Evolutionary conservation across 92 coral and sea anemone species (phyloP), one percentile per base, ranked within the genome.

Genomic region (Plumapathes pennacea): DNA sequence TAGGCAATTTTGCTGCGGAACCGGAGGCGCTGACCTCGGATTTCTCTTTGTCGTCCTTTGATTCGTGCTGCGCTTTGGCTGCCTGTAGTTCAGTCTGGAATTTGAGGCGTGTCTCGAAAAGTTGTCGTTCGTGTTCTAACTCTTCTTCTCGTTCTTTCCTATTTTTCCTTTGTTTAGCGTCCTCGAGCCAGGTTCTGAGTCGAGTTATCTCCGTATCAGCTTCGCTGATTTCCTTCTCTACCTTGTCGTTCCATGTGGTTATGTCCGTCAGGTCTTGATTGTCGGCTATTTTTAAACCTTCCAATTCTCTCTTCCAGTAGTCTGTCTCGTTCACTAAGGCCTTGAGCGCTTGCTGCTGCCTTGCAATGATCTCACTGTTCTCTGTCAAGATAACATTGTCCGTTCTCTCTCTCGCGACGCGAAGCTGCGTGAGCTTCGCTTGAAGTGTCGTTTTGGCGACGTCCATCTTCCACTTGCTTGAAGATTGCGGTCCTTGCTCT

Each of bases 1-100:
- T 69, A 1, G 78, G 85, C 4, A 78, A 23, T 66, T 81, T 74
- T 15, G 61, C 82, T 2, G 46, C n/a, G n/a, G n/a, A n/a, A n/a
- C n/a, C n/a, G n/a, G n/a, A n/a, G n/a, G n/a, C n/a, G n/a, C n/a
- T n/a, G n/a, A n/a, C n/a, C n/a, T n/a, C n/a, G n/a, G n/a, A n/a
- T n/a, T n/a, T n/a, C n/a, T n/a, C n/a, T n/a, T n/a, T n/a, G n/a
- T n/a, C n/a, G n/a, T n/a, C n/a, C n/a, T n/a, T n/a, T n/a, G n/a
- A n/a, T n/a, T n/a, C n/a, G n/a, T n/a, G n/a, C 39, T 58, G 46
- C 10, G 12, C 26, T 11, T 33, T 23, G 9, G 80, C 61, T 4
- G 18, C 27, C 38, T 52, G 52, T 10, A 63, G 51, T 32, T 72
- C 72, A 1, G 57, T 43, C 25, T 72, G 70, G 29, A 72, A 59